Evolutionary conservation across 64 coral and sea anemone species (phyloP), one percentile per base, ranked within the genome.

Genomic region (Astreopora myriophthalma): DNA sequence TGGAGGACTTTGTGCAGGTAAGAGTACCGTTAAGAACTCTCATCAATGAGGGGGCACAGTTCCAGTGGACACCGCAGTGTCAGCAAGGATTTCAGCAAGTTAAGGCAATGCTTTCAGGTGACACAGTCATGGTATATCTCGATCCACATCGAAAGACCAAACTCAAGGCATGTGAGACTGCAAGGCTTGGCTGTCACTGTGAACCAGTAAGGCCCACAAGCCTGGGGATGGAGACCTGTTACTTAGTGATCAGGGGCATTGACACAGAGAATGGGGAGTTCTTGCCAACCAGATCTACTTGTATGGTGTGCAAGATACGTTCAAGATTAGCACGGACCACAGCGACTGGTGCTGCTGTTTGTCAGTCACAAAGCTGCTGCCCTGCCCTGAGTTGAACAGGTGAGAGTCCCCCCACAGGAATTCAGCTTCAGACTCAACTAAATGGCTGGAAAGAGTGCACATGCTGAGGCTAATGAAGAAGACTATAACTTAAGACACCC

Each of bases 281-380:
- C 39, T 42, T 9, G 39, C 71, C 16, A 92, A 92, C 66, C 90
- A 85, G 79, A 92, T 92, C 55, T 86, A 92, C 71, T 68, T 74
- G 33, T 92, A 92, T n/a, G 88, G 88, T 40, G 75, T 80, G 1
- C 57, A 38, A 29, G 88, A 90, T 31, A 37, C 37, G 34, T 90
- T 90, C 12, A 25, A 42, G 39, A 42, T 71, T 3, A 29, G 34
- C 28, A 71, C 28, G 1, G 28, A 71, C 28, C 75, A 79, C 75
- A 79, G 48, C 39, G 5, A 5, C 38, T 85, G 8, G 64, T 92
- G 20, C 80, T 80, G 16, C 66, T 74, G 12, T 70, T 76, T 14
- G 32, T 46, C n/a, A 63, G 24, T 22, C 74, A 84, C 78, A 69
- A 48, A 42, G 76, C 44, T 38, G 62, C 79, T 58, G 80, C 81